Percentiles rank a stretch among this genome's conserved stretches.
Evolutionary conservation across 2,113 vertebrate genomes (phyloP).

Genomic region (Megaceryle maxima): DNA sequence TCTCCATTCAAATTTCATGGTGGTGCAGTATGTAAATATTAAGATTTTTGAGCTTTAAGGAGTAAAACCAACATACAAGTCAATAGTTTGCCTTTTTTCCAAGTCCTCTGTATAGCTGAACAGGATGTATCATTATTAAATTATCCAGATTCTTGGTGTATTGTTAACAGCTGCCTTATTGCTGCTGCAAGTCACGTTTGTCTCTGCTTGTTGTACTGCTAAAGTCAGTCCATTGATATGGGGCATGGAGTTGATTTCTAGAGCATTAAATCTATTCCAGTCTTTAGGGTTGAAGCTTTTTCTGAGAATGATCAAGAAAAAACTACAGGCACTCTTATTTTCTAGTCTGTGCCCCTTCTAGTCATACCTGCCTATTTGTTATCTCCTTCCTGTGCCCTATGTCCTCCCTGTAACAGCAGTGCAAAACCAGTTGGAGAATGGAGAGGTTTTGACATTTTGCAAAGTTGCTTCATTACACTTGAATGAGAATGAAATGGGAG

Average conservation of each 20-base stretch:
- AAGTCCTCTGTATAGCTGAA: conserved; percentile 12
- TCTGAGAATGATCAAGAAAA: neutral
- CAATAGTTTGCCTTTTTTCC: neutral
- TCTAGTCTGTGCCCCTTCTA: neutral
- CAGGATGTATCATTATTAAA: conserved; percentile 25
- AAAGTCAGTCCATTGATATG: neutral
- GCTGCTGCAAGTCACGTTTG: neutral
- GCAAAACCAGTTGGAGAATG: neutral
- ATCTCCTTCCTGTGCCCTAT: conserved; percentile 7
- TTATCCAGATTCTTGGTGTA: neutral
- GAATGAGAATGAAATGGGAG: neutral
- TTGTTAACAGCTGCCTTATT: conserved; percentile 20
- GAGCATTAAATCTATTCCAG: neutral
- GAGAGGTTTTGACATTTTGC: neutral
- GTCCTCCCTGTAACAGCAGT: neutral
- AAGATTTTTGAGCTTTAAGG: neutral
- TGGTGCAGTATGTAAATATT: neutral
- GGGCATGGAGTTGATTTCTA: neutral
- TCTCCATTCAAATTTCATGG: neutral
- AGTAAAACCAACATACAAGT: neutral
- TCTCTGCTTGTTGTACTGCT: neutral
- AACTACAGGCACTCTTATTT: neutral
- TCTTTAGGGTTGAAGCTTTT: neutral
- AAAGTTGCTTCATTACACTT: conserved; percentile 31
- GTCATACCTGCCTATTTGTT: neutral